phyloP scores from a whole-genome alignment of 2,888 invertebrate genomes.

The Leptura quadrifasciata region DNA sequence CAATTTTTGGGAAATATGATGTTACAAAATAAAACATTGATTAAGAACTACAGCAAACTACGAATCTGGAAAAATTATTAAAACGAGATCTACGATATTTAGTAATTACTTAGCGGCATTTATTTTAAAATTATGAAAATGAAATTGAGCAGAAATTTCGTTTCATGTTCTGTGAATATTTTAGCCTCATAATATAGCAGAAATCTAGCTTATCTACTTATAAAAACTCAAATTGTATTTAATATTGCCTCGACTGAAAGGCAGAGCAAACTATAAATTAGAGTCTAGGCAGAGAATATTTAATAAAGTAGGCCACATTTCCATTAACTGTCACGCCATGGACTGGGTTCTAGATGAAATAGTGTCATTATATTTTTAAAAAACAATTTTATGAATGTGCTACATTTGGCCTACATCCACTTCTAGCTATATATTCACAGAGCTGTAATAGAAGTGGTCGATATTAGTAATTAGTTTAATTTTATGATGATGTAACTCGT shows the following conservation, averaged over 20 bases:
- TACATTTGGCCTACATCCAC: neutral
- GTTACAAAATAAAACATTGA: no score
- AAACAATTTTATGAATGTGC: neutral
- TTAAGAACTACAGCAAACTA: no score
- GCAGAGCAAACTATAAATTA: conserved; percentile 11
- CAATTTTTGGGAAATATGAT: no score
- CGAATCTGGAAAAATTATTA: no score
- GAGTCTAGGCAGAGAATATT: conserved; percentile 9
- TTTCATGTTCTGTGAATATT: neutral
- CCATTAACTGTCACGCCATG: conserved; percentile 23
- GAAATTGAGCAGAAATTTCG: neutral
- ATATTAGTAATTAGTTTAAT: neutral
- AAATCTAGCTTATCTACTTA: neutral
- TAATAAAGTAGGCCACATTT: conserved; percentile 26
- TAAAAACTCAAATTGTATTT: conserved; percentile 3
- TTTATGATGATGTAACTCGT: neutral
- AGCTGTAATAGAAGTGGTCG: neutral
- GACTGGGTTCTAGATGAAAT: neutral
- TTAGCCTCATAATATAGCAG: neutral
- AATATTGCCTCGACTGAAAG: neutral
- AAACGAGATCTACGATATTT: neutral
- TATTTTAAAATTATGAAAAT: neutral
- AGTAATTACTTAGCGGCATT: neutral
- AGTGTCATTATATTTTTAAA: neutral
- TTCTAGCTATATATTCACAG: no score